Conservation (phyloP, 2,113 vertebrate genomes). For the Oryzias woworae region DNA sequence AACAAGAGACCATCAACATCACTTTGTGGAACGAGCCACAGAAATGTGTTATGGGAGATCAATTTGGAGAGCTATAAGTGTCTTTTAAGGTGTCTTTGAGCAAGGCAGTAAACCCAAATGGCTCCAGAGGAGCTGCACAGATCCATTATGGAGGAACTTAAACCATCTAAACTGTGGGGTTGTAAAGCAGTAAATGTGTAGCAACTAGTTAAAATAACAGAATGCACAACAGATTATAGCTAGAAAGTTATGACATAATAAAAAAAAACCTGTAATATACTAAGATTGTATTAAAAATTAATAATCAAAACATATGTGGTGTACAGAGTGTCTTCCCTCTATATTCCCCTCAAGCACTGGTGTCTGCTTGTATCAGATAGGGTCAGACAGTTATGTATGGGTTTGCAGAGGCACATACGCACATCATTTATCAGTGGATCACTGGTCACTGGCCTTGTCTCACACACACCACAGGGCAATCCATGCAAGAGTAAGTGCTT, state of each 20-base stretch:
- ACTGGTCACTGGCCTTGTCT: constrained; percentile 63
- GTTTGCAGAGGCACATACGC: constrained; percentile 49
- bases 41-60: constrained; percentile 3
- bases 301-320: constrained; percentile 13
- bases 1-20: constrained; percentile 17
- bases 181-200: too few relatives aligned
- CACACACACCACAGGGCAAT: constrained; percentile 54
- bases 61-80: constrained; percentile 21
- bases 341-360: constrained; percentile 16
- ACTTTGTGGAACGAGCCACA: constrained; percentile 1
- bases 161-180: too few relatives aligned
- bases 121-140: constrained; percentile 26
- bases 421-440: constrained; percentile 70
- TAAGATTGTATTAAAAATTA: constrained; percentile 3
- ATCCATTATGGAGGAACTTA: constrained; percentile 8
- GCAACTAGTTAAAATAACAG: too few relatives aligned
- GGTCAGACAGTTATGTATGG: constrained; percentile 70
- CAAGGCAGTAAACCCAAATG: constrained; percentile 18
- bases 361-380: constrained; percentile 50
- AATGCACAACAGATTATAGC: too few relatives aligned
- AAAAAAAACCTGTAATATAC: background rate
- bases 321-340: background rate
- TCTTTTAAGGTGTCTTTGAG: constrained; percentile 34
- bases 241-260: background rate
- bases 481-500: constrained; percentile 60